Percentiles rank a stretch among this genome's conserved stretches.
Conservation (phyloP, 2,888 invertebrate genomes). For the Plutella xylostella region DNA sequence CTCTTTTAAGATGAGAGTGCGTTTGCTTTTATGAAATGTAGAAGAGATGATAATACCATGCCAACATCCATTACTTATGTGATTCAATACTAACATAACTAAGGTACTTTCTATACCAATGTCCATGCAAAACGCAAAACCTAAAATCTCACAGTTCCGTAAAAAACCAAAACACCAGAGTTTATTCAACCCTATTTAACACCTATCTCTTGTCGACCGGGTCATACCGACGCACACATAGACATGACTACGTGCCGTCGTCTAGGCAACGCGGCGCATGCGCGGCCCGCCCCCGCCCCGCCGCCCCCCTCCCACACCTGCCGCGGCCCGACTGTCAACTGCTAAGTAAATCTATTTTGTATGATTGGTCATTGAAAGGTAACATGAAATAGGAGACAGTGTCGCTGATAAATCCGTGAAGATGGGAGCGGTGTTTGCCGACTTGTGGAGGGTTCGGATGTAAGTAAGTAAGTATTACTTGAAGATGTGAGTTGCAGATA, state of each 20-base stretch:
- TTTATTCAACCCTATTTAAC: not conserved
- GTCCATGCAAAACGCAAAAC: no score
- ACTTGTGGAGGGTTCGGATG: no score
- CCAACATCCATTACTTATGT: no score
- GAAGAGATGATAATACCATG: no score
- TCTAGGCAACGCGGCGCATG: conserved; percentile 72
- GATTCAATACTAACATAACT: no score
- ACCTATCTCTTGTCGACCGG: not conserved
- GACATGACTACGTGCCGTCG: conserved; percentile 67
- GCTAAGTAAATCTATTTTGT: conserved; percentile 32
- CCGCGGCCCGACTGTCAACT: conserved; percentile 39
- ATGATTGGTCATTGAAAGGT: conserved; percentile 48
- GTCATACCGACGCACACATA: conserved; percentile 33
- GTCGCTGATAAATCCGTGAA: no score
- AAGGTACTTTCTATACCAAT: no score
- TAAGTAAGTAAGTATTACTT: no score
- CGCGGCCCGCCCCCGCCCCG: conserved; percentile 61
- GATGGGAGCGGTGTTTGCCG: no score
- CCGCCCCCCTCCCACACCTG: conserved; percentile 27
- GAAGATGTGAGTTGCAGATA: no score
- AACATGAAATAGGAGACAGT: conserved; percentile 15
- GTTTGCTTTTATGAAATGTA: no score
- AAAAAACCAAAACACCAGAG: not conserved
- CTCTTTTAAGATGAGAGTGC: no score
- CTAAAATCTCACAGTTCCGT: not conserved